Evolutionary conservation across 2,888 invertebrate genomes (phyloP).

Genomic region (Resseliella maxima): DNA sequence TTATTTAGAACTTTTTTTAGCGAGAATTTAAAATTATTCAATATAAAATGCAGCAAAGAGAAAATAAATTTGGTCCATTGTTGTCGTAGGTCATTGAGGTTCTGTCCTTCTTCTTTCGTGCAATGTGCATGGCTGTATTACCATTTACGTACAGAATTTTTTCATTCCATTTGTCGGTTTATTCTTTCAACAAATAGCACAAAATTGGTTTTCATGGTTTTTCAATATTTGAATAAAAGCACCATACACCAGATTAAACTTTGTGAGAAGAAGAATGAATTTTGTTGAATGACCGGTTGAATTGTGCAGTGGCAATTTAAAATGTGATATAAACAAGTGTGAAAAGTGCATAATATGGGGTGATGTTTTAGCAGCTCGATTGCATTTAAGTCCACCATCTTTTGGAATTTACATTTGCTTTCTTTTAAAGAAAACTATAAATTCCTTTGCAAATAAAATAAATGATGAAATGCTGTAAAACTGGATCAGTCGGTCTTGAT

Average conservation of each 20-base stretch:
- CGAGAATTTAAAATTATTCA: background rate
- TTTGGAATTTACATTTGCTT: no score
- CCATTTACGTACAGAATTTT: background rate
- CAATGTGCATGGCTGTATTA: background rate
- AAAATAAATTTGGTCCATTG: conserved; percentile 14
- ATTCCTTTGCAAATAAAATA: no score
- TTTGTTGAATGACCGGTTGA: background rate
- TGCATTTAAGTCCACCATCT: no score
- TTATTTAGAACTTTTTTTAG: background rate
- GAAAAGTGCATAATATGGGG: background rate
- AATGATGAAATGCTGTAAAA: no score
- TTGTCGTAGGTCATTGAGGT: conserved; percentile 16
- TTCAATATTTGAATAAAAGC: conserved; percentile 13
- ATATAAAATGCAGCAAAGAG: background rate
- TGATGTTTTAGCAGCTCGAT: background rate
- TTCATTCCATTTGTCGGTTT: background rate
- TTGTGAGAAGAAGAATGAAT: background rate
- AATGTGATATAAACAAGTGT: conserved; percentile 3
- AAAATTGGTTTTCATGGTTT: conserved; percentile 8
- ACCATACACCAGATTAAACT: background rate
- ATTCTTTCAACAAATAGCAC: background rate
- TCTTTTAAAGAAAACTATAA: background rate
- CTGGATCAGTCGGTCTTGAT: no score
- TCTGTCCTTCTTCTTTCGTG: background rate
- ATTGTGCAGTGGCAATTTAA: conserved; percentile 38